Percentiles rank a stretch among this genome's conserved stretches.
phyloP scores from a whole-genome alignment of 2,888 invertebrate genomes.

The Acholoe squamosa region DNA sequence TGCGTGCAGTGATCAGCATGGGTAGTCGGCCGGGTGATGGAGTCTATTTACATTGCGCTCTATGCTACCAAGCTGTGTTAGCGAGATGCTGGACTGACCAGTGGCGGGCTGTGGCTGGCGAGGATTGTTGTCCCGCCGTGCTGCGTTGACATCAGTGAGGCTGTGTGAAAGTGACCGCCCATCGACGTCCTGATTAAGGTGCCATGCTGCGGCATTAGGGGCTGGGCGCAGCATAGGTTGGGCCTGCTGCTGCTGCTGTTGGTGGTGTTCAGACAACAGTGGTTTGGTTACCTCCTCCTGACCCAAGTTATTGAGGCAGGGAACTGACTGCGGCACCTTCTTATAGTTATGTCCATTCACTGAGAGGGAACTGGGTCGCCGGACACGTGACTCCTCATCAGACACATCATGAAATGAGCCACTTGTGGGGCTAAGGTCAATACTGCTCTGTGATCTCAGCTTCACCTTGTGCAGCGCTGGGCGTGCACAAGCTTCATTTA shows the following conservation, averaged over 20 bases:
- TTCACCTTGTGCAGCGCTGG: constrained; percentile 68
- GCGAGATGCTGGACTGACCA: constrained; percentile 57
- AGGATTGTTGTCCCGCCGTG: background rate
- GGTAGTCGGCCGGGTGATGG: constrained; percentile 46
- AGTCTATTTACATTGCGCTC: constrained; percentile 39
- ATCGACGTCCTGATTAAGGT: constrained; percentile 84
- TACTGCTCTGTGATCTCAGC: constrained; percentile 45
- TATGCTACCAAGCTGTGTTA: constrained; percentile 53
- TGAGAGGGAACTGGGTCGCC: constrained; percentile 46
- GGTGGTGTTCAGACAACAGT: background rate
- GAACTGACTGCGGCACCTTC: constrained; percentile 37
- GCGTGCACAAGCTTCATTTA: constrained; percentile 60
- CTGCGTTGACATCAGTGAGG: constrained; percentile 4
- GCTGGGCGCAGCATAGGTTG: background rate
- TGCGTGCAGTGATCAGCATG: constrained; percentile 30
- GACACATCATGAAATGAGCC: background rate
- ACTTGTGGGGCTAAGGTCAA: constrained; percentile 43
- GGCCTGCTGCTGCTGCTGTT: background rate
- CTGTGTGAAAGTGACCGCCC: constrained; percentile 90
- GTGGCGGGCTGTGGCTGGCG: background rate
- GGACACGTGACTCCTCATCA: background rate
- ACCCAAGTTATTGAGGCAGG: constrained; percentile 53
- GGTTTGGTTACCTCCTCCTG: background rate
- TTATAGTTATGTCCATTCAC: constrained; percentile 56
- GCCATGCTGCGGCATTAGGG: background rate